Evolutionary conservation across 2,113 vertebrate genomes (phyloP).

Genomic region (human): DNA sequence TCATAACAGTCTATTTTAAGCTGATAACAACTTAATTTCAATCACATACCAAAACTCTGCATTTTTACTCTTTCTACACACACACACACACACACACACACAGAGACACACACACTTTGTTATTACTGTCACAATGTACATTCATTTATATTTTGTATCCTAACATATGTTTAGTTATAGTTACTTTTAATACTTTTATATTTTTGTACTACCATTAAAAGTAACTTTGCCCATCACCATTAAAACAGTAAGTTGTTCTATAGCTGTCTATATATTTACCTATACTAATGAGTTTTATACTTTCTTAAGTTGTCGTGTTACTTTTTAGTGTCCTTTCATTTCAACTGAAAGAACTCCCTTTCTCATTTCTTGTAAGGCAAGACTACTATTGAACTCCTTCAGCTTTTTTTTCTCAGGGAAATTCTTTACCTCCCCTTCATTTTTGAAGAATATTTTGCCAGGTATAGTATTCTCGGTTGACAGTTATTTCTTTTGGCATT

Average conservation of each 20-base stretch:
- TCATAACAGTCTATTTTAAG: neutral
- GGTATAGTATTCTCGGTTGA: neutral
- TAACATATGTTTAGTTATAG: neutral
- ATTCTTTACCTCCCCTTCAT: neutral
- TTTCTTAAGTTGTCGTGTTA: neutral
- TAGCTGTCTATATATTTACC: neutral
- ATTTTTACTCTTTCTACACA: neutral
- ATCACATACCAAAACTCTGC: neutral
- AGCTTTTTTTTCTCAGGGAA: neutral
- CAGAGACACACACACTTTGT: neutral
- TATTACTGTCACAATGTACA: neutral
- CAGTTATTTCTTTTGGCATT: neutral
- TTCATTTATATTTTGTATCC: neutral
- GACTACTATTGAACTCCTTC: neutral
- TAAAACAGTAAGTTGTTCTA: neutral
- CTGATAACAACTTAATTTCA: neutral
- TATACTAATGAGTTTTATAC: neutral
- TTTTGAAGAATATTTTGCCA: neutral
- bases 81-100: neutral
- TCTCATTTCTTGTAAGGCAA: neutral
- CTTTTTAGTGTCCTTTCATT: neutral
- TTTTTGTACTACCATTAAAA: neutral
- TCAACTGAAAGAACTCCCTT: neutral
- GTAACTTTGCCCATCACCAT: neutral
- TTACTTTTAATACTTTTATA: neutral